Evolutionary conservation across 2,113 vertebrate genomes (phyloP).

Genomic region (Columbina picui): DNA sequence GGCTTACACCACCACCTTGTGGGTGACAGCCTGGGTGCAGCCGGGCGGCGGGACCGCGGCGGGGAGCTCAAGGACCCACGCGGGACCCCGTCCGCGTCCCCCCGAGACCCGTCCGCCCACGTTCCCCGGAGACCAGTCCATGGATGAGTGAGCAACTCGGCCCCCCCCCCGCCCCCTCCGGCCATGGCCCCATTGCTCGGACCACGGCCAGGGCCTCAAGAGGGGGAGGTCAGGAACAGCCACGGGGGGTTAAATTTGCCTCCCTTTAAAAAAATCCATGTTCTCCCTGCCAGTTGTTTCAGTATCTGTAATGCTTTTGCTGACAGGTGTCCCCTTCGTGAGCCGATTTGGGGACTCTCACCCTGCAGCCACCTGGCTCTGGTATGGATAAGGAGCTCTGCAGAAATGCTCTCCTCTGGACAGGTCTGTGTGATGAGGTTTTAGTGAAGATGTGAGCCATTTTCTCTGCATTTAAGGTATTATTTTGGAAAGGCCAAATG

Average conservation of each 20-base stretch:
- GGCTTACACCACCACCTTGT: neutral
- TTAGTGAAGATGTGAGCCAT: neutral
- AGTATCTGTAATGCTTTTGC: accelerated
- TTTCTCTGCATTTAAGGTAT: neutral
- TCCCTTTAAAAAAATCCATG: accelerated
- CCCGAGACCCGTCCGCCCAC: accelerated
- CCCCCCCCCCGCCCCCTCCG: too few species aligned
- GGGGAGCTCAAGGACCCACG: too few species aligned
- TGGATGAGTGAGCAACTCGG: neutral
- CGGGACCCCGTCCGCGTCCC: too few species aligned
- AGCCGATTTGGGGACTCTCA: accelerated
- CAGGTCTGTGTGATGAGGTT: neutral
- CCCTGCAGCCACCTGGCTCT: too few species aligned
- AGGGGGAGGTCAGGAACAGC: neutral
- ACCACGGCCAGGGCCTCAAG: accelerated
- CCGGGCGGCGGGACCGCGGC: too few species aligned
- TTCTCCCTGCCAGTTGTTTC: too few species aligned
- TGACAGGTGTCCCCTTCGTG: accelerated
- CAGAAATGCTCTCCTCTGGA: neutral
- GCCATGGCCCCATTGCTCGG: accelerated
- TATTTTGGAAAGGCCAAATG: neutral
- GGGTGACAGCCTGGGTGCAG: neutral
- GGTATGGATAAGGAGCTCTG: neutral
- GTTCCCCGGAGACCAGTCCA: too few species aligned
- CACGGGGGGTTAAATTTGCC: accelerated